Conservation (phyloP, 2,113 vertebrate species). For the Callospermophilus lateralis region DNA sequence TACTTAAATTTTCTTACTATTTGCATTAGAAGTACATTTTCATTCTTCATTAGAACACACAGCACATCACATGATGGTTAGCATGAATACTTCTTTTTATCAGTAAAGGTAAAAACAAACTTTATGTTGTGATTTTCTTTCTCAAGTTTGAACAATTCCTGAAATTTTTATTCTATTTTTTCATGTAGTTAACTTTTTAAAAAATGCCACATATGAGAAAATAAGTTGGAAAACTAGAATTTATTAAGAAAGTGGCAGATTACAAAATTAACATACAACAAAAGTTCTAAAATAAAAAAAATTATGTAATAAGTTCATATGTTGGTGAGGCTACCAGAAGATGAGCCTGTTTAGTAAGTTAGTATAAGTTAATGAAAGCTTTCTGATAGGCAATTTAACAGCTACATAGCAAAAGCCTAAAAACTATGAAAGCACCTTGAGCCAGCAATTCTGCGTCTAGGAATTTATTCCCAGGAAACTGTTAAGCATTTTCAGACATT, state of each 20-base stretch:
- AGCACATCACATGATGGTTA: neutral
- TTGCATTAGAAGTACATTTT: conserved; percentile 37
- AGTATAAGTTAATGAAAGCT: conserved; percentile 50
- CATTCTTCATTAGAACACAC: neutral
- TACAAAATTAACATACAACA: neutral
- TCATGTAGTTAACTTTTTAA: neutral
- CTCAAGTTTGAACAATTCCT: neutral
- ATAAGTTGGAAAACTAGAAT: conserved; percentile 39
- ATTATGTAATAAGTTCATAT: neutral
- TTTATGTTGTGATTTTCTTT: conserved; percentile 33
- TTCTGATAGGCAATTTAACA: conserved; percentile 16
- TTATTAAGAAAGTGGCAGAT: conserved; percentile 16
- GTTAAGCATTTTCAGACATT: conserved; percentile 51
- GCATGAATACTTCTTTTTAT: conserved; percentile 20
- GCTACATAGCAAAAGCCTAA: neutral
- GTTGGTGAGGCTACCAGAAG: conserved; percentile 26
- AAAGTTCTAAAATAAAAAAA: neutral
- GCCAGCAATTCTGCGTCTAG: conserved; percentile 28
- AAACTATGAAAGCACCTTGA: conserved; percentile 38
- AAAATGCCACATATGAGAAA: conserved; percentile 22
- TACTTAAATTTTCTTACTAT: conserved; percentile 8
- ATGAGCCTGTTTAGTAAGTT: neutral
- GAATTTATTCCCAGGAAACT: conserved; percentile 43
- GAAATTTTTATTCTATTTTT: conserved; percentile 33
- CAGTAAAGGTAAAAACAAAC: neutral